A percentile compares a stretch with the other conserved stretches of the same genome.
phyloP scores from a whole-genome alignment of 2,113 vertebrate species.

The Grallaria varia region DNA sequence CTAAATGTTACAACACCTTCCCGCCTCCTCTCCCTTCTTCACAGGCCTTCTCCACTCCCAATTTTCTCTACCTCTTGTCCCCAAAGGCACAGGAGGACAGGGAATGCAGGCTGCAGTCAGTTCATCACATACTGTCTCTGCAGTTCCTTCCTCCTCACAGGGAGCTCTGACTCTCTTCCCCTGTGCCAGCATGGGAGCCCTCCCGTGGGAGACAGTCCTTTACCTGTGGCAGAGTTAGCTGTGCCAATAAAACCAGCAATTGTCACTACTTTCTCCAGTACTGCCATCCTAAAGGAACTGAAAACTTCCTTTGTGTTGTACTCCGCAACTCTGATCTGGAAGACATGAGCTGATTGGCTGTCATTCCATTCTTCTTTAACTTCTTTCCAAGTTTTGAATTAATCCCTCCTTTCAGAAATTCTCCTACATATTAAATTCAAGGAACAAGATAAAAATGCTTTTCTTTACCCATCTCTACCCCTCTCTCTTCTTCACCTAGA shows the following conservation, averaged over 20 bases:
- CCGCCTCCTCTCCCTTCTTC: background rate
- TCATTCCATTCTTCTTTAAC: fast-evolving
- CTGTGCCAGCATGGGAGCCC: background rate
- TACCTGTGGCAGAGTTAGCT: too few relatives aligned
- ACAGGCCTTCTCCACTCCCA: background rate
- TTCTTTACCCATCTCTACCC: background rate
- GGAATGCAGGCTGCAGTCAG: background rate
- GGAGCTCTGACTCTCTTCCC: background rate
- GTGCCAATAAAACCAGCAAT: too few relatives aligned
- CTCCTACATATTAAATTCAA: background rate
- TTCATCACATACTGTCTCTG: background rate
- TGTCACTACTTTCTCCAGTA: too few relatives aligned
- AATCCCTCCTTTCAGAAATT: background rate
- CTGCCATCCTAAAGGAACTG: too few relatives aligned
- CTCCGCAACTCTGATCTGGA: background rate
- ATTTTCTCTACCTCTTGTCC: background rate
- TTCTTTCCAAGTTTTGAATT: background rate
- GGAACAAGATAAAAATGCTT: background rate
- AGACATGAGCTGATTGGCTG: background rate
- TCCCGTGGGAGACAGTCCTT: background rate
- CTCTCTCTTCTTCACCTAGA: background rate
- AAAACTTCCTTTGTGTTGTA: background rate
- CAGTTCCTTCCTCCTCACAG: background rate
- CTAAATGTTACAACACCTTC: background rate
- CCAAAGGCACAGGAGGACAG: background rate